Evolutionary conservation across 1,140 invertebrate species (phyloP), one percentile per base, ranked within the genome.

Genomic region (Euura lappo): DNA sequence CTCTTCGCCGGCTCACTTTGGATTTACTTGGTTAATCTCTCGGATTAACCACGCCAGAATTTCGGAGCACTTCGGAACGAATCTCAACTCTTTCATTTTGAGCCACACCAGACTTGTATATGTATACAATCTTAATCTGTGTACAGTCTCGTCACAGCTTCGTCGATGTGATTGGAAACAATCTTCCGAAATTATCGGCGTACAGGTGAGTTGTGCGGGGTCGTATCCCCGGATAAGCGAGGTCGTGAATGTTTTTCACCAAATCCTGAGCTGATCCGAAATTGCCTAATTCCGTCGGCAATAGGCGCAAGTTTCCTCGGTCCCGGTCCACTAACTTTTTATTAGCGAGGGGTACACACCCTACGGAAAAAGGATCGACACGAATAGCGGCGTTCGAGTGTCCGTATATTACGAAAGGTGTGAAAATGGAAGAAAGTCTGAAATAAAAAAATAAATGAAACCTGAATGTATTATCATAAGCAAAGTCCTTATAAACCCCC

Each of bases 291-390:
- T 76, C 47, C 74, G 44, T 1, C 47, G 72, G 46, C 45, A 69
- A 75, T 75, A 76, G 74, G 68, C 73, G 75, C 75, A 72, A 76
- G 70, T 75, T 73, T 72, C 47, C 45, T 66, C 65, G 69, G 42
- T 60, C 51, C 51, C 8, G 51, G 51, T 75, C 74, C 42, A 67
- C 68, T 75, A 72, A 76, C 73, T 76, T 75, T 76, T 76, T 76
- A 75, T 76, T 75, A 75, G 74, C 45, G 69, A 45, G 60, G 45
- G 45, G 45, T 43, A 46, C 43, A 46, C 10, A 60, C 11, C 8
- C 45, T 47, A n/a, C 8, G 7, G 45, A 46, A 60, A 47, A 70
- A 70, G 69, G 69, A 8, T 13, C 44, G 46, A n/a, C n/a, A 13
- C 69, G 45, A 10, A 70, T 42, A 28, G 69, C 42, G 46, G 46